Base-by-base conservation (phyloP, 2,888 invertebrate species). In the Agrochola macilenta region DNA sequence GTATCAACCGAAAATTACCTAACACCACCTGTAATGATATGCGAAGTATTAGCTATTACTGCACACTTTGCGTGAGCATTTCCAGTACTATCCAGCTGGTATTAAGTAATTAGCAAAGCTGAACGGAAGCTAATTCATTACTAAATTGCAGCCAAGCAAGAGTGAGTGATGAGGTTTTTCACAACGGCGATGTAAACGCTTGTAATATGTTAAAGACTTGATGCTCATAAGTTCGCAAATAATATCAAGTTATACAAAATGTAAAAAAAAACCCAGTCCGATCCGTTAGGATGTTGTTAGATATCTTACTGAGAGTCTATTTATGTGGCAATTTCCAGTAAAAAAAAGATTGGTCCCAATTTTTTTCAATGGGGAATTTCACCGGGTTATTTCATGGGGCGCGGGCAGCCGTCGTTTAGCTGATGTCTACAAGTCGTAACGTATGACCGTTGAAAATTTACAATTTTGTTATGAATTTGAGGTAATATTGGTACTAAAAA, bases 71-170 rank as follows among this genome's bases (percentile, higher is more conserved):
- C 39, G 35, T 73, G 35, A 66, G 12, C 1, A 52, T 68, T 20
- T 43, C 3, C 35, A 68, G 8, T 43, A 35, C 2, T 64, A 61
- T 46, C 9, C 14, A 54, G 46, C 20, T 52, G 8, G 12, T 63
- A 76, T 76, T 58, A 49, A 17, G 23, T 75, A 69, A 83, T 82
- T 69, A 82, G 46, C 46, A n/a, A 61, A 65, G 46, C 58, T 63
- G 11, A 76, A 63, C 69, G 61, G 46, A 76, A 69, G 54, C 46
- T 73, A 54, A 80, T 82, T 83, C 61, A 76, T 79, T 72, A 80
- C 69, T 35, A 39, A 12, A 74, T 68, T 68, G 60, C 69, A 66
- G 46, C 26, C 64, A 17, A 69, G 58, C 83, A 63, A 63, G 58
- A 76, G 58, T 82, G 72, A 83, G 63, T 69, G 46, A 76, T 76